Evolutionary conservation across 2,113 vertebrate genomes (phyloP), one percentile per base, ranked within the genome.

Genomic region (Melanocharis versteri): DNA sequence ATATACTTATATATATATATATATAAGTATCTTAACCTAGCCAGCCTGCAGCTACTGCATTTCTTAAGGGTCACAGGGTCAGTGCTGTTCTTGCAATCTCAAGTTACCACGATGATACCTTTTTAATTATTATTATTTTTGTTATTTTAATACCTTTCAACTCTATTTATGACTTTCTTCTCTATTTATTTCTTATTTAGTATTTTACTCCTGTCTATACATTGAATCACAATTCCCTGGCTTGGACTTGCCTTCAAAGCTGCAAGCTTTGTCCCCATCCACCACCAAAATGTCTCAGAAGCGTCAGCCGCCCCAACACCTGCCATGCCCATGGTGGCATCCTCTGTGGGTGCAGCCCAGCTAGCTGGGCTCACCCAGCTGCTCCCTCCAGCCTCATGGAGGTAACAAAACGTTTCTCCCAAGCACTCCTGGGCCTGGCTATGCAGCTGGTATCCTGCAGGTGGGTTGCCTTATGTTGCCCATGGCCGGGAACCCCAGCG

Each of bases 101-200:
- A 54, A 37, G 3, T 78, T 81, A 79, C 65, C 87, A 75, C 0
- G 1, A 75, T 6, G 47, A 94, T 68, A 77, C 47, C 30, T 87
- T 78, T 82, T 60, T 61, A 76, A 92, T 83, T 47, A 75, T 84
- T 54, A 73, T 83, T 79, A 30, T 89, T 75, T 44, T 48, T 71
- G 68, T 89, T 93, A 89, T 94, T 93, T 94, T 78, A 94, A 91
- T 72, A 72, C 48, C 54, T 88, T 96, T 76, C 62, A 69, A n/a
- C 21, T 77, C 90, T 94, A 92, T 93, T 96, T 96, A 96, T 95
- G 82, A 83, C 90, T 92, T 88, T 73, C 75, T 93, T 83, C 58
- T 93, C 90, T 96, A 95, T 96, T 95, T 96, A 95, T 96, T 94
- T 91, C 84, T 87, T 86, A 89, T 42, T 85, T 83, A 83, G 84